Base-by-base conservation (phyloP, 1,140 invertebrate genomes). In the Popillia japonica region DNA sequence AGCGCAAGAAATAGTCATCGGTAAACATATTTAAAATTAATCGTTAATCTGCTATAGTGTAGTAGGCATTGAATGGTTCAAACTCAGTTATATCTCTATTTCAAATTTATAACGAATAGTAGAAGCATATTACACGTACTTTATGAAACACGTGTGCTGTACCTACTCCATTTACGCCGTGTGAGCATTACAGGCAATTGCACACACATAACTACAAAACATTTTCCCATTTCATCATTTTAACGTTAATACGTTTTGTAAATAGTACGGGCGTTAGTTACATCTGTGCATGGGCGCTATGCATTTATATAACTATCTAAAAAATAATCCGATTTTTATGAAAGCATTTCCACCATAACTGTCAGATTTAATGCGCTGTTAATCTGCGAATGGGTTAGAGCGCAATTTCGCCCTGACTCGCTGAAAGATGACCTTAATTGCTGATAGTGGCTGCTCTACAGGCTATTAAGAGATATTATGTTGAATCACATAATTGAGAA, bases 401-500 rank as follows among this genome's bases (percentile, higher is more conserved):
- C 14, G 20, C 75, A 76, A 76, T 76, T 76, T 76, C 22, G 22
- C 75, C 17, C 8, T 44, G 42, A 22, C 42, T 76, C 27, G 10
- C 75, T 76, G 75, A 76, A 76, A 76, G 78, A 78, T 78, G 78
- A 75, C 78, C 78, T 75, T 78, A 78, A 78, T 78, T 78, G 78
- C 78, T 78, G 74, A 78, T 78, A 78, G 78, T 78, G 74, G 78
- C 78, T 76, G 78, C 78, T 78, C 74, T 78, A 78, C 78, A 78
- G 73, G 78, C 78, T 78, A 78, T 78, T 78, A 78, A 75, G 75
- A 75, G 78, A 78, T 78, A 78, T 78, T 78, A 78, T 78, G 74
- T 78, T 76, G 73, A 78, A 44, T 78, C 78, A 76, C 78, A 78
- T 78, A 78, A 78, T 78, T 75, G 78, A 64, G 74, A 78, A 78